These are phyloP conservation scores for Griposia aprilina DNA, from an alignment of 2,888 invertebrate species.

Conservation along the genomic window DNA sequence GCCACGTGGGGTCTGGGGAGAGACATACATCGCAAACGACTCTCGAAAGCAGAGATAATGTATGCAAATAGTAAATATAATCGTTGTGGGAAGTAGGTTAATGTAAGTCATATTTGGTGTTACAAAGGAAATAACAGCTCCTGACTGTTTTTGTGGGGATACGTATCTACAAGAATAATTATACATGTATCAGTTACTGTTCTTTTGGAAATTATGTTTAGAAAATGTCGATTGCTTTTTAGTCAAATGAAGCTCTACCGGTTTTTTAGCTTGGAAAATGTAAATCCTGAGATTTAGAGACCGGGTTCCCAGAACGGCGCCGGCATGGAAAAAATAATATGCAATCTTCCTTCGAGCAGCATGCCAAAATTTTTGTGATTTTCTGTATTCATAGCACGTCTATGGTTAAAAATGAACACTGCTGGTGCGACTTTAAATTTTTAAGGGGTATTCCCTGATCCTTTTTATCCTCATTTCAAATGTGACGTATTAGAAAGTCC, in stretches of 20 bases:
- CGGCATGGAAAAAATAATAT: neutral
- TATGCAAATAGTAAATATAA: conserved; percentile 41
- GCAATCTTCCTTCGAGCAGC: neutral
- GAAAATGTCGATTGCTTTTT: neutral
- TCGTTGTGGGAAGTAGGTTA: conserved; percentile 16
- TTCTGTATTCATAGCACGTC: conserved; percentile 19
- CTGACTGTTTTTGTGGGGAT: neutral
- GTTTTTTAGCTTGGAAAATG: neutral
- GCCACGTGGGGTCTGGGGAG: conserved; percentile 9
- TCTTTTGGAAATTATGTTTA: neutral
- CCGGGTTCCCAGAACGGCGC: neutral
- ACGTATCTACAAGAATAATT: neutral
- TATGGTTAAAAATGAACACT: conserved; percentile 12
- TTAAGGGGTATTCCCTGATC: neutral
- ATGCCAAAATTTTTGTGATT: neutral
- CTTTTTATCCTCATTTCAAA: neutral
- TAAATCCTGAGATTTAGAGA: neutral
- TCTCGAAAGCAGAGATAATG: conserved; percentile 30
- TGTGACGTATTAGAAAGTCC: conserved; percentile 4
- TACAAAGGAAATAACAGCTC: neutral
- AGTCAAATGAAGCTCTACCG: too few species aligned
- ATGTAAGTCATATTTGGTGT: conserved; percentile 20
- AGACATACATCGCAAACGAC: conserved; percentile 25
- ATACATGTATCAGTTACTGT: neutral
- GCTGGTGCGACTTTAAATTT: neutral